These are phyloP conservation scores for Luscinia luscinia DNA, from an alignment of 2,797 vertebrate genomes.

Conservation along the genomic window DNA sequence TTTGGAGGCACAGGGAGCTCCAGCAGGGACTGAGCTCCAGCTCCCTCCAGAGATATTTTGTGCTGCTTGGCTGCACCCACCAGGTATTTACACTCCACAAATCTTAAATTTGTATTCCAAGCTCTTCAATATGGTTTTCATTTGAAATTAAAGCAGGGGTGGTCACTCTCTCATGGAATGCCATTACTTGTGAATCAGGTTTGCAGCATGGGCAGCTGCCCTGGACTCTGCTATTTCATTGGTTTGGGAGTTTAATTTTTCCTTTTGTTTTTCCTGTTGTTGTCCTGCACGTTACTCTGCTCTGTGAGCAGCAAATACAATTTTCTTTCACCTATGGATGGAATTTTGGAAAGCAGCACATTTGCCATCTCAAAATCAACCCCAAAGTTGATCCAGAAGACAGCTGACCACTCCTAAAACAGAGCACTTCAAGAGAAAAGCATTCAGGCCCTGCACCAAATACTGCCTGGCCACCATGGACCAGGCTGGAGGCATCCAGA, in stretches of 20 bases:
- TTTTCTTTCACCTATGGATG: neutral
- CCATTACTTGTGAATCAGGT: neutral
- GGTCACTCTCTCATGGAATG: neutral
- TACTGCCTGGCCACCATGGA: too few species aligned
- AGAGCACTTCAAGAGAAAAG: neutral
- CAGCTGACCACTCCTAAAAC: neutral
- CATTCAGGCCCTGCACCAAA: neutral
- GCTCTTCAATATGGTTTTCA: neutral
- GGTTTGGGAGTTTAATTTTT: neutral
- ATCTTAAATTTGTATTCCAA: neutral
- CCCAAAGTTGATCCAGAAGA: neutral
- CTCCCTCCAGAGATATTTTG: slow-evolving; percentile 1
- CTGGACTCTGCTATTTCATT: neutral
- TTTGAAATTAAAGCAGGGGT: neutral
- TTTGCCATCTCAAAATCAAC: neutral
- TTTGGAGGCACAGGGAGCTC: neutral
- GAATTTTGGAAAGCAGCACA: neutral
- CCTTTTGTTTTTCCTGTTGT: neutral
- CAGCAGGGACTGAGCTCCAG: neutral
- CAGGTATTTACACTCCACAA: slow-evolving; percentile 6
- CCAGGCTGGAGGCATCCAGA: neutral
- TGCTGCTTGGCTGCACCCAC: slow-evolving; percentile 24
- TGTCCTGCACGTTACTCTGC: neutral
- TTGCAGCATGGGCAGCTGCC: neutral
- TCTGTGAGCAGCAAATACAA: neutral